Evolutionary conservation across 2,797 vertebrate genomes (phyloP).

Genomic region (Pempheris klunzingeri): DNA sequence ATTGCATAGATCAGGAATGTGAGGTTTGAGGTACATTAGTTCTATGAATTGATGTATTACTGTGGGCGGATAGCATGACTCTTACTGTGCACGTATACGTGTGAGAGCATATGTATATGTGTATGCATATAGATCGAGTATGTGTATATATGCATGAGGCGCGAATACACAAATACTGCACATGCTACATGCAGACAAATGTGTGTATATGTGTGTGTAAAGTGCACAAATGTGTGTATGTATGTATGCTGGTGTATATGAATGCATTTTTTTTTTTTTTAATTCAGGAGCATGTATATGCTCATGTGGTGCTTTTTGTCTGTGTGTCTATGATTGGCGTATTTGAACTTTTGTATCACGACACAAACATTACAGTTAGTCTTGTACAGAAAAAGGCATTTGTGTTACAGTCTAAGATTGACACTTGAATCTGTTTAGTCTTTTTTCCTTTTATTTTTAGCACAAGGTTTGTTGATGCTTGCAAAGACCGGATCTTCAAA

Average conservation of each 20-base stretch:
- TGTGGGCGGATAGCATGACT: background rate
- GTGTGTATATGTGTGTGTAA: background rate
- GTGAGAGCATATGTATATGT: background rate
- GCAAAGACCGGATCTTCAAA: constrained; percentile 25
- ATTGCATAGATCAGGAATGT: background rate
- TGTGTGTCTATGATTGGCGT: background rate
- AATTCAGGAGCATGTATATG: background rate
- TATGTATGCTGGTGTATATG: too few species aligned
- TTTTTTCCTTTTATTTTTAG: constrained; percentile 7
- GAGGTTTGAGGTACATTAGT: background rate
- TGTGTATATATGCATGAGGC: background rate
- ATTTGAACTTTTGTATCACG: background rate
- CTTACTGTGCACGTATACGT: background rate
- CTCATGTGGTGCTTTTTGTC: background rate
- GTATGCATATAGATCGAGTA: background rate
- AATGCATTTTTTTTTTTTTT: background rate
- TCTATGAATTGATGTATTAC: background rate
- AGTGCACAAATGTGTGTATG: background rate
- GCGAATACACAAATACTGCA: background rate
- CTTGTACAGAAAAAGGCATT: background rate
- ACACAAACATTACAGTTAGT: constrained; percentile 9
- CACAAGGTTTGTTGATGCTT: constrained; percentile 11
- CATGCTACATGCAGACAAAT: too few species aligned
- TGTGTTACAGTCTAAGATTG: background rate
- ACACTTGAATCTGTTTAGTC: background rate